These are phyloP conservation scores for Tetragonisca angustula DNA, from an alignment of 2,888 invertebrate genomes.

Conservation along the genomic window DNA sequence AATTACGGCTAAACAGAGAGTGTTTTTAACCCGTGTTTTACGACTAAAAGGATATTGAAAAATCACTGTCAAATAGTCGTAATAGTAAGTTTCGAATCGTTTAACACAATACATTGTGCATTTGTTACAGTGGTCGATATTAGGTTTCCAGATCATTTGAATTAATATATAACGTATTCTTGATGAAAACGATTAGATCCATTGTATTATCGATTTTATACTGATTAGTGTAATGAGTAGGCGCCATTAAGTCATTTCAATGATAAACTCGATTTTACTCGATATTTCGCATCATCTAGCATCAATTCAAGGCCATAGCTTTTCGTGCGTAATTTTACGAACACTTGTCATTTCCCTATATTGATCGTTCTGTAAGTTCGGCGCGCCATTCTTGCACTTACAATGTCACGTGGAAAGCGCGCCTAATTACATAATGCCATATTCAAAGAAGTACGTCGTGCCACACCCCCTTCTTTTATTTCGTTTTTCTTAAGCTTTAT, in stretches of 20 bases:
- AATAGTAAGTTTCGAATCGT: neutral
- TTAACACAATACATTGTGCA: neutral
- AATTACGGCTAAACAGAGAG: slow-evolving; percentile 10
- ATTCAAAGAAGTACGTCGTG: slow-evolving; percentile 63
- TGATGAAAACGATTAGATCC: slow-evolving; percentile 3
- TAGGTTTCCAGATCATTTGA: neutral
- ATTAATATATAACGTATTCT: slow-evolving; percentile 27
- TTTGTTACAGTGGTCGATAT: neutral
- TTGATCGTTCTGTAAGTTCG: slow-evolving; percentile 66
- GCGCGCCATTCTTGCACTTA: slow-evolving; percentile 67
- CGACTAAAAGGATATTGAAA: slow-evolving; percentile 5
- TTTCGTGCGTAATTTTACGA: slow-evolving; percentile 51
- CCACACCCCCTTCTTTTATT: slow-evolving; percentile 75
- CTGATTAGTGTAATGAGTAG: slow-evolving; percentile 42
- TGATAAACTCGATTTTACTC: slow-evolving; percentile 19
- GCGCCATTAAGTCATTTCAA: slow-evolving; percentile 63
- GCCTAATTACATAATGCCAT: slow-evolving; percentile 75
- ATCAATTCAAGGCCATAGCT: slow-evolving; percentile 48
- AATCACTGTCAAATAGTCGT: slow-evolving; percentile 23
- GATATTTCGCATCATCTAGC: neutral
- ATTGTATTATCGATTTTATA: slow-evolving; percentile 65
- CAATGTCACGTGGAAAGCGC: slow-evolving; percentile 77
- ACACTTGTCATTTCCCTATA: slow-evolving; percentile 64
- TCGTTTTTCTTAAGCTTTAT: slow-evolving; percentile 13
- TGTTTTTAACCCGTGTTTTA: slow-evolving; percentile 44